Conservation (phyloP, 2,113 vertebrate species). For the Thalassoma bifasciatum region DNA sequence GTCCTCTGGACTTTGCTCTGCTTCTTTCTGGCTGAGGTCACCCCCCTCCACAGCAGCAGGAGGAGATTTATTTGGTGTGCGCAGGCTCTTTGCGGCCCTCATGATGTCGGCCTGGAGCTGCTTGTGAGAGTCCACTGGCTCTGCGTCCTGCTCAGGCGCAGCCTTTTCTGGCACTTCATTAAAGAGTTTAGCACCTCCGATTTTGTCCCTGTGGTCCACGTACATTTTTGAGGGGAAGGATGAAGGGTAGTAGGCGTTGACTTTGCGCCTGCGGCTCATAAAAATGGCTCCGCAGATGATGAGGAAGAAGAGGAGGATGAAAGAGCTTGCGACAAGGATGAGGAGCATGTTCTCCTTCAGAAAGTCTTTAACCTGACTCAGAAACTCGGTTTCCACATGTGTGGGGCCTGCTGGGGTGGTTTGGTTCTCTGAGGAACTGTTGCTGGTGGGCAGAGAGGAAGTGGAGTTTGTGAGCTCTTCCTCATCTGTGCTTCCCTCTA, state of each 20-base stretch:
- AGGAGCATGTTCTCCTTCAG: slow-evolving; percentile 88
- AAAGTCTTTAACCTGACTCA: slow-evolving; percentile 83
- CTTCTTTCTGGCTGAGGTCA: slow-evolving; percentile 30
- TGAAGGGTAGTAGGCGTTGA: slow-evolving; percentile 91
- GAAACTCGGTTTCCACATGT: slow-evolving; percentile 56
- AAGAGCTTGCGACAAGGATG: slow-evolving; percentile 84
- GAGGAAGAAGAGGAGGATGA: slow-evolving; percentile 85
- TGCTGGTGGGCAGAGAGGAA: slow-evolving; percentile 19
- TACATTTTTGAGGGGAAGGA: slow-evolving; percentile 94
- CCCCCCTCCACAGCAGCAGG: slow-evolving; percentile 31
- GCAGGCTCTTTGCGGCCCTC: slow-evolving; percentile 88
- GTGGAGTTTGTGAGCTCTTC: slow-evolving; percentile 52
- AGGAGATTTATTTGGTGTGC: slow-evolving; percentile 77
- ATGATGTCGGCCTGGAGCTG: slow-evolving; percentile 92
- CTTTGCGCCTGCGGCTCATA: slow-evolving; percentile 87
- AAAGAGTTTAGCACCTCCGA: slow-evolving; percentile 84
- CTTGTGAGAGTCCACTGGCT: slow-evolving; percentile 81
- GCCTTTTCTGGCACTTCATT: slow-evolving; percentile 85
- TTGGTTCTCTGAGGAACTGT: slow-evolving; percentile 51
- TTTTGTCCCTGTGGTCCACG: slow-evolving; percentile 89
- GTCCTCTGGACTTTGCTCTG: slow-evolving; percentile 41
- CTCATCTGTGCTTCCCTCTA: slow-evolving; percentile 80
- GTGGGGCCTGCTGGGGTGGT: slow-evolving; percentile 73
- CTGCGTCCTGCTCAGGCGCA: slow-evolving; percentile 48
- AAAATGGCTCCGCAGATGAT: slow-evolving; percentile 85